Evolutionary conservation across 2,888 invertebrate species (phyloP), one percentile per base, ranked within the genome.

Genomic region (Ectemnius cavifrons): DNA sequence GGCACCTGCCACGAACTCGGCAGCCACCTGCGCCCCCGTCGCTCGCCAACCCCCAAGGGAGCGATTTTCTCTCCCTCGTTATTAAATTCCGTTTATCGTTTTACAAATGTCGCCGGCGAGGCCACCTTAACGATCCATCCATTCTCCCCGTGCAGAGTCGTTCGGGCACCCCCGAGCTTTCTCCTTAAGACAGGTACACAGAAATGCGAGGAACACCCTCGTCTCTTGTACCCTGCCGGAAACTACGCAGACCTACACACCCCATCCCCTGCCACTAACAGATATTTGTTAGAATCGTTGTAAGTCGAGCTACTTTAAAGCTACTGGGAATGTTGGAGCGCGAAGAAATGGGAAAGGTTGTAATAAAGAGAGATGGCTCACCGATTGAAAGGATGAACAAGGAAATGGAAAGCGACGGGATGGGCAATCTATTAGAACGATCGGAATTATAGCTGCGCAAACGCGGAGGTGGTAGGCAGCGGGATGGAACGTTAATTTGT

Each of bases 11-110:
- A n/a, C 14, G n/a, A 16, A 11, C 28, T 37, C 28, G 5, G 28
- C 6, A 14, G 58, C 20, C 74, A 67, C 18, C 63, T 67, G 61
- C 2, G 49, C 0, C 46, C 47, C n/a, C 11, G 64, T 28, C 46
- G 4, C 63, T 46, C 8, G 20, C 20, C 11, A 70, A 45, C 20
- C 45, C 18, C 20, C 11, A 1, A 8, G 4, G 46, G 20, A 2
- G 5, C 20, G 14, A 68, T 63, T 58, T 46, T 65, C 28, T 23
- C 23, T n/a, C 11, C 8, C 49, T 49, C 6, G 11, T 47, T 45
- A 46, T 65, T 37, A 45, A 56, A 72, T 52, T 64, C 18, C 23
- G 6, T 64, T 56, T 27, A 13, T 8, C 47, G 37, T 37, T 52
- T 28, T 27, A 45, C 37, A 59, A 52, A 52, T 14, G 20, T 20